phyloP scores from a whole-genome alignment of 1,140 invertebrate genomes.

The Leptestheria dahalacensis region DNA sequence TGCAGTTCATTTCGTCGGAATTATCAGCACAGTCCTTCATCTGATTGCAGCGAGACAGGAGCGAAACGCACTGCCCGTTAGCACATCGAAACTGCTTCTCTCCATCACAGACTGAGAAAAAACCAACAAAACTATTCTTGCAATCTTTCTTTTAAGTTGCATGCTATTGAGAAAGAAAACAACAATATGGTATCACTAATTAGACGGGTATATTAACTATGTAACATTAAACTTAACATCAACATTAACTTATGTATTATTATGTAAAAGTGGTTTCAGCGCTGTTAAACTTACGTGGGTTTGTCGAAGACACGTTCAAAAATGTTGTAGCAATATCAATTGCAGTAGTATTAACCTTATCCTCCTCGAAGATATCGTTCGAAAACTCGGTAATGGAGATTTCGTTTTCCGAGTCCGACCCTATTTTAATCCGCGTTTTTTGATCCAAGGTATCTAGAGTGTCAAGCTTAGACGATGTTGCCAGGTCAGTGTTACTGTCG shows the following conservation, averaged over 20 bases:
- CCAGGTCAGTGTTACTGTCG: not conserved
- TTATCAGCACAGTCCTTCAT: constrained; percentile 52
- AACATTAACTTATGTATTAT: no score
- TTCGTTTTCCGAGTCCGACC: not conserved
- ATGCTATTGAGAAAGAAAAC: no score
- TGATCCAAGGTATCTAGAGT: not conserved
- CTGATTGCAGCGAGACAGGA: constrained; percentile 51
- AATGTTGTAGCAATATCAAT: not conserved
- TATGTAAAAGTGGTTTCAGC: no score
- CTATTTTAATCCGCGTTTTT: not conserved
- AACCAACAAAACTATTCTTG: no score
- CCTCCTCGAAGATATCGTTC: constrained; percentile 3
- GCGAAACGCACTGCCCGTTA: constrained; percentile 49
- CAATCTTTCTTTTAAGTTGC: no score
- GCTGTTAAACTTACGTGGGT: no score
- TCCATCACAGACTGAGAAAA: not conserved
- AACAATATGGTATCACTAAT: no score
- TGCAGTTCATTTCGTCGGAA: constrained; percentile 54
- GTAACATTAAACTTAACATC: no score
- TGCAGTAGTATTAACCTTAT: not conserved
- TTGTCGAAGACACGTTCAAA: not conserved
- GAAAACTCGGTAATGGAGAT: not conserved
- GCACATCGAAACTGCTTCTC: constrained; percentile 30
- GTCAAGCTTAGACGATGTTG: not conserved
- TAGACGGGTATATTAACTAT: no score